Conservation (phyloP, 2,113 vertebrate genomes). For the Cervus canadensis region DNA sequence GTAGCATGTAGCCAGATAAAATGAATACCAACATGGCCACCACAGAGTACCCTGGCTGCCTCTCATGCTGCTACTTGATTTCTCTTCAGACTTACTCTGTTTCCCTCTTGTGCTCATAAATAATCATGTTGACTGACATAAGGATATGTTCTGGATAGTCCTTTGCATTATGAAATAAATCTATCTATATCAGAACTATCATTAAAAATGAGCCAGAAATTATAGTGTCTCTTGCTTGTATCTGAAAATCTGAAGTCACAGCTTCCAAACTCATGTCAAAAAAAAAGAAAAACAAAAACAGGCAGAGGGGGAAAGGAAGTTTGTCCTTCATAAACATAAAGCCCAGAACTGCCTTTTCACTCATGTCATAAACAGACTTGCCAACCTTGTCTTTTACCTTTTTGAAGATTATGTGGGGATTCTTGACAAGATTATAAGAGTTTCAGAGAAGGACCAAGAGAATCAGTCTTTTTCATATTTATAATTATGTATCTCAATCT, state of each 20-base stretch:
- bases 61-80: background rate
- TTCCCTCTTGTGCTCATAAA: background rate
- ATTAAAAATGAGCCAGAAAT: slow-evolving; percentile 30
- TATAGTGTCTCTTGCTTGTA: background rate
- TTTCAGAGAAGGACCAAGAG: background rate
- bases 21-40: background rate
- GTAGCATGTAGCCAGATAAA: background rate
- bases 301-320: background rate
- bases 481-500: background rate
- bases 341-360: background rate
- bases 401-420: background rate
- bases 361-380: background rate
- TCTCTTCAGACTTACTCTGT: background rate
- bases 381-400: background rate
- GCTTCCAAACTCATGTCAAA: background rate
- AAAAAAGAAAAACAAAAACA: background rate
- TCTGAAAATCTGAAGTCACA: background rate
- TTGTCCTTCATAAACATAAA: background rate
- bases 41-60: background rate
- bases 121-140: background rate
- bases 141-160: background rate
- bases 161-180: background rate
- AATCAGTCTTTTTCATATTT: background rate
- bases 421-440: background rate
- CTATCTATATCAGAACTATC: slow-evolving; percentile 24